Evolutionary conservation across 2,888 invertebrate genomes (phyloP).

Genomic region (Gibbula magus): DNA sequence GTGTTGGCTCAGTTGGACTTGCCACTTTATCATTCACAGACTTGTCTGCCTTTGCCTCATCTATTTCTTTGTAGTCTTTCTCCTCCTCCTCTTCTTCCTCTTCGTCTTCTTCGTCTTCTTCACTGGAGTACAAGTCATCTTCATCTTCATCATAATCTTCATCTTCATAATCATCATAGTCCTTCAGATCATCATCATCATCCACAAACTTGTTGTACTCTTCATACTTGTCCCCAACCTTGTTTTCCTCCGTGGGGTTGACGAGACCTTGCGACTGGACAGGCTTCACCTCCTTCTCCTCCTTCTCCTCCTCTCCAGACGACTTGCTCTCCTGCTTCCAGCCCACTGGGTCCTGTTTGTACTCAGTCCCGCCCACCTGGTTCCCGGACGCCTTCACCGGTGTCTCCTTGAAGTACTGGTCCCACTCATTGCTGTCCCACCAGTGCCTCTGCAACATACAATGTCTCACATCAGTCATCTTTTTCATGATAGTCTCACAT

Average conservation of each 20-base stretch:
- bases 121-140: conserved; percentile 11
- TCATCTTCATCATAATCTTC: conserved; percentile 28
- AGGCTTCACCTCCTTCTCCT: neutral
- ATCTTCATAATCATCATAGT: conserved; percentile 4
- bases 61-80: conserved; percentile 20
- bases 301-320: neutral
- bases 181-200: neutral
- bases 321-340: neutral
- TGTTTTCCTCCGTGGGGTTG: conserved; percentile 1
- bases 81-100: neutral
- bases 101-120: conserved; percentile 32
- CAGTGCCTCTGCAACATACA: neutral
- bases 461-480: too few species aligned
- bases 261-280: neutral
- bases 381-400: neutral
- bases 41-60: neutral
- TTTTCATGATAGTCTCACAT: too few species aligned
- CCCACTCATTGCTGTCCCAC: conserved; percentile 5
- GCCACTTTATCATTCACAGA: neutral
- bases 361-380: neutral
- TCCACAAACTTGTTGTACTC: conserved; percentile 15
- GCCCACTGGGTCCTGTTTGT: neutral
- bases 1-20: neutral
- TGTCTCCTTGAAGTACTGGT: conserved; percentile 1
- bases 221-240: neutral